phyloP scores from a whole-genome alignment of 2,797 vertebrate genomes.

The Myotis myotis region DNA sequence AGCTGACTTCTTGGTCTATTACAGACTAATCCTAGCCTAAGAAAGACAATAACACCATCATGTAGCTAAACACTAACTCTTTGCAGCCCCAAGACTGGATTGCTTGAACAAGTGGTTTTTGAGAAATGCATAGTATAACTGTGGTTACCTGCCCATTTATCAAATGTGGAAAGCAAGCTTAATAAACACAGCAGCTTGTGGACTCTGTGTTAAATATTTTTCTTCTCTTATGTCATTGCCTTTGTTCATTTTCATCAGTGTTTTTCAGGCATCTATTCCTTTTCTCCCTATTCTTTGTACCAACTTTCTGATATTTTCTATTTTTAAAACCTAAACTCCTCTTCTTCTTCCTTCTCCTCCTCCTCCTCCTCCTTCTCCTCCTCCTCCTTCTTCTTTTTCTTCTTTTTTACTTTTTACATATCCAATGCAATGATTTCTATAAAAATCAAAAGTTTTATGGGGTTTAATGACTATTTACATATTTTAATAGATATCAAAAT shows the following conservation, averaged over 20 bases:
- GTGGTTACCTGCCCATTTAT: neutral
- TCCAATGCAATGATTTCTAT: neutral
- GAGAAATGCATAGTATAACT: neutral
- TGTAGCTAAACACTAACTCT: neutral
- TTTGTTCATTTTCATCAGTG: neutral
- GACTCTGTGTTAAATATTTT: neutral
- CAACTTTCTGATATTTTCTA: neutral
- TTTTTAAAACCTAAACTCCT: neutral
- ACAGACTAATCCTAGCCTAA: neutral
- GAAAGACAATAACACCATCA: neutral
- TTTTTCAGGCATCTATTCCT: neutral
- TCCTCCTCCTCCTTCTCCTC: fast-evolving
- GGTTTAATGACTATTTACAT: neutral
- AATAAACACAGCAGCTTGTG: neutral
- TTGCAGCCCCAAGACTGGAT: neutral
- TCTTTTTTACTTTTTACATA: neutral
- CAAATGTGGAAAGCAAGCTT: neutral
- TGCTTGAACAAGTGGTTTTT: neutral
- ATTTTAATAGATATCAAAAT: neutral
- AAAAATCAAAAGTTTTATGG: neutral
- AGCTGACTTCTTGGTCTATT: neutral
- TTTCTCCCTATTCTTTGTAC: neutral
- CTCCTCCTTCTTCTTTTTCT: neutral
- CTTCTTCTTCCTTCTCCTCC: no score
- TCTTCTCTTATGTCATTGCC: neutral